A percentile compares a stretch with the other conserved stretches of the same genome.
phyloP scores from a whole-genome alignment of 2,888 invertebrate genomes.

The Arge pagana region DNA sequence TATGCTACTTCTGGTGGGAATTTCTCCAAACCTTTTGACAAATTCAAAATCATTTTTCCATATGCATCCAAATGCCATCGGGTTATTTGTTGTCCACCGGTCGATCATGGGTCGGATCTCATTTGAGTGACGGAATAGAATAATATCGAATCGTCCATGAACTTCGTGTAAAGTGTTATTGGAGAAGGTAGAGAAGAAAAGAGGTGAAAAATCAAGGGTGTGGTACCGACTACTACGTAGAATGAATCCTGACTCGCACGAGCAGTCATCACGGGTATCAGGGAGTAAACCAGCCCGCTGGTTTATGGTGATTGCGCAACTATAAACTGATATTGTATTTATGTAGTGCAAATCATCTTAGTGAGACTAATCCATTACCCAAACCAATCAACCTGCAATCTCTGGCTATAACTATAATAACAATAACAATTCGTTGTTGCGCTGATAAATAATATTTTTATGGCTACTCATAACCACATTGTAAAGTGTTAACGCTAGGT shows the following conservation, averaged over 20 bases:
- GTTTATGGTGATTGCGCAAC: conserved; percentile 41
- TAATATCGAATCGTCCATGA: too few species aligned
- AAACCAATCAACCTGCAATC: conserved; percentile 36
- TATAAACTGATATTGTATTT: conserved; percentile 38
- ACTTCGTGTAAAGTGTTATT: too few species aligned
- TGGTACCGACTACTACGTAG: neutral
- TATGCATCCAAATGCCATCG: too few species aligned
- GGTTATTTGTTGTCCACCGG: too few species aligned
- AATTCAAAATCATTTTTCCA: too few species aligned
- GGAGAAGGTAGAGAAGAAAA: too few species aligned
- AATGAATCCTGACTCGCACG: neutral
- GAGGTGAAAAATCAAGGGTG: neutral
- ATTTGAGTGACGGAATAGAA: too few species aligned
- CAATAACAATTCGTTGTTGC: conserved; percentile 27
- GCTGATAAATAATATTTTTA: conserved; percentile 28
- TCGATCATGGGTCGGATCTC: too few species aligned
- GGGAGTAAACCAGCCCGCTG: conserved; percentile 1
- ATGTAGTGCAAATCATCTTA: conserved; percentile 40
- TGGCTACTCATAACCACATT: conserved; percentile 35
- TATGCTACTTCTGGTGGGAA: too few species aligned
- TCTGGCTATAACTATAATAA: conserved; percentile 33
- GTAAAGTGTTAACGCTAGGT: conserved; percentile 30
- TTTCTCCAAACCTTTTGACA: too few species aligned
- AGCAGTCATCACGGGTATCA: conserved; percentile 4
- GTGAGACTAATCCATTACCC: conserved; percentile 37